Conservation (phyloP, 2,888 invertebrate species). For the Drosophila mimetica region DNA sequence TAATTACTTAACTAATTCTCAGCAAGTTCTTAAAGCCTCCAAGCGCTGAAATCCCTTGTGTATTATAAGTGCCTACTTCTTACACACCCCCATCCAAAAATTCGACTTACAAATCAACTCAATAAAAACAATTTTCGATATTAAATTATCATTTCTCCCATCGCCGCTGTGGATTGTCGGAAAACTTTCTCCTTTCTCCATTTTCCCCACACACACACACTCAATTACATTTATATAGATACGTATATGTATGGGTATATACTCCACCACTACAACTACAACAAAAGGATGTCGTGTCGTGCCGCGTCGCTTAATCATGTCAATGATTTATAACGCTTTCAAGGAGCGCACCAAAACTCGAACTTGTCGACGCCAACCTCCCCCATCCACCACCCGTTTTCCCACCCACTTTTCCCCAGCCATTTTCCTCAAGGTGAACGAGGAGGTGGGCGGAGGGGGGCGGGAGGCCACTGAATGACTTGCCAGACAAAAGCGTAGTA, state of each 20-base stretch:
- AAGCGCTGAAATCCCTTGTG: not conserved
- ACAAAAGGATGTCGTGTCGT: slow-evolving; percentile 79
- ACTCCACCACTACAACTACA: slow-evolving; percentile 43
- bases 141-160: slow-evolving; percentile 74
- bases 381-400: not conserved
- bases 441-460: not conserved
- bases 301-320: slow-evolving; percentile 79
- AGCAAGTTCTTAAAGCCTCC: not conserved
- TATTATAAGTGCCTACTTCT: not conserved
- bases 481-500: slow-evolving; percentile 64
- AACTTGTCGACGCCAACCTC: slow-evolving; percentile 72
- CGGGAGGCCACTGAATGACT: slow-evolving; percentile 53
- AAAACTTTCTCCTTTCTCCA: slow-evolving; percentile 28
- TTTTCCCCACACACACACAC: slow-evolving; percentile 3
- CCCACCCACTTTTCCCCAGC: not conserved
- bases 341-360: slow-evolving; percentile 75
- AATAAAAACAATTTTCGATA: slow-evolving; percentile 77
- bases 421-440: slow-evolving; percentile 43
- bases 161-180: slow-evolving; percentile 10
- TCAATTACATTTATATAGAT: not conserved
- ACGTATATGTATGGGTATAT: not conserved
- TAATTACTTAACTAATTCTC: not conserved
- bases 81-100: not conserved
- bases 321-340: slow-evolving; percentile 82
- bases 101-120: slow-evolving; percentile 56